Percentiles rank a stretch among this genome's conserved stretches.
Evolutionary conservation across 37 sponge, comb jelly and placozoan species (phyloP).

Genomic region (Hormiphora californensis): DNA sequence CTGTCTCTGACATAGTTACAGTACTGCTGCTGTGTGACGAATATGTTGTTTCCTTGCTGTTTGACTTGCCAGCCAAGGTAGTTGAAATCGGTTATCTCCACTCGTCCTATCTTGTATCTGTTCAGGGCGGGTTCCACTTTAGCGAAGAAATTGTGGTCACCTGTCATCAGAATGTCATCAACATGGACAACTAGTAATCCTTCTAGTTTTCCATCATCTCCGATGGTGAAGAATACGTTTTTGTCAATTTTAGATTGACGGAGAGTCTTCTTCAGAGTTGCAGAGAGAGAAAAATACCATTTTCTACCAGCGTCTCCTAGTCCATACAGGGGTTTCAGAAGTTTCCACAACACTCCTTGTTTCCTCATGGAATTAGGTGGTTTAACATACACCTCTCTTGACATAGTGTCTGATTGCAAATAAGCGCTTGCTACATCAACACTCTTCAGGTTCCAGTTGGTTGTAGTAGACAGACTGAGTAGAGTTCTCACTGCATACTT

Average conservation of each 20-base stretch:
- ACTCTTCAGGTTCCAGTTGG: not conserved
- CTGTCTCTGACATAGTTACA: too few species aligned
- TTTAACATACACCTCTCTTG: conserved; percentile 22
- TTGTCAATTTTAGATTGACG: not conserved
- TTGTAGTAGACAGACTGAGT: not conserved
- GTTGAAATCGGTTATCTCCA: too few species aligned
- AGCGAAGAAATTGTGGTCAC: too few species aligned
- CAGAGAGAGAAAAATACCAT: too few species aligned
- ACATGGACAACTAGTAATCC: not conserved
- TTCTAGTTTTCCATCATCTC: not conserved
- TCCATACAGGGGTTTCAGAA: conserved; percentile 7
- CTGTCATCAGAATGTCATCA: conserved; percentile 6
- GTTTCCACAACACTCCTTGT: conserved; percentile 13
- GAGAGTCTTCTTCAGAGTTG: not conserved
- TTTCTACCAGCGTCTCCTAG: not conserved
- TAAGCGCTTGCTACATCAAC: not conserved
- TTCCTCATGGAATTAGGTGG: conserved; percentile 19
- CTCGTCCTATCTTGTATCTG: too few species aligned
- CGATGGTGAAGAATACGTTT: not conserved
- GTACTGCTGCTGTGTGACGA: too few species aligned
- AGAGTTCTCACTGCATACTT: not conserved
- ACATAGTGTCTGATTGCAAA: not conserved
- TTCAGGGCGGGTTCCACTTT: too few species aligned
- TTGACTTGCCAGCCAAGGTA: too few species aligned
- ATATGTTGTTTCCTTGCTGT: too few species aligned